These are phyloP conservation scores for Collichthys lucidus DNA, from an alignment of 2,113 vertebrate species.

Conservation along the genomic window DNA sequence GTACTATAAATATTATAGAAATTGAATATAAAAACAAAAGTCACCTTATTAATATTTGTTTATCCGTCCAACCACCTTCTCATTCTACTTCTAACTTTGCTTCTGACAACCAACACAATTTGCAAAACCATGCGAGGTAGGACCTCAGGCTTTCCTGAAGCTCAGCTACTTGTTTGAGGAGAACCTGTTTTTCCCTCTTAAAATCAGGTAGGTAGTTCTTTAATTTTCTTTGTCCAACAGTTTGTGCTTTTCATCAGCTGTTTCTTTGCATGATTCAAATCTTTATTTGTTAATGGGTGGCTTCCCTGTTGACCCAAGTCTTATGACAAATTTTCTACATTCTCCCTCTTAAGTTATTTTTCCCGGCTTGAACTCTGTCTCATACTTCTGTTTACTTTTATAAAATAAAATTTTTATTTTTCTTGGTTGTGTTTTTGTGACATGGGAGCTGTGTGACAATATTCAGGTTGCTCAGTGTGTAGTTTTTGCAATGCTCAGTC, in stretches of 20 bases:
- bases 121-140: background rate
- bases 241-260: background rate
- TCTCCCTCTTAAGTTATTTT: background rate
- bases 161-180: background rate
- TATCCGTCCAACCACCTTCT: background rate
- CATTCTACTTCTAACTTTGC: background rate
- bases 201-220: background rate
- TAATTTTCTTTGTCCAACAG: background rate
- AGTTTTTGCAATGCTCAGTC: slow-evolving; percentile 6
- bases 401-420: background rate
- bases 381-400: background rate
- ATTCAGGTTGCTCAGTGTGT: background rate
- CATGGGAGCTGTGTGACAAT: background rate
- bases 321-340: background rate
- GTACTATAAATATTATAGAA: background rate
- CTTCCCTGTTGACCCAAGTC: no score
- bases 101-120: background rate
- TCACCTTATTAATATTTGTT: background rate
- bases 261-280: background rate
- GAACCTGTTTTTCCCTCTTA: background rate
- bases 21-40: background rate
- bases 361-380: background rate
- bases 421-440: background rate
- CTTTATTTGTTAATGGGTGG: background rate
- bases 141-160: background rate